phyloP scores from a whole-genome alignment of 2,797 vertebrate genomes.

The Staurois parvus region DNA sequence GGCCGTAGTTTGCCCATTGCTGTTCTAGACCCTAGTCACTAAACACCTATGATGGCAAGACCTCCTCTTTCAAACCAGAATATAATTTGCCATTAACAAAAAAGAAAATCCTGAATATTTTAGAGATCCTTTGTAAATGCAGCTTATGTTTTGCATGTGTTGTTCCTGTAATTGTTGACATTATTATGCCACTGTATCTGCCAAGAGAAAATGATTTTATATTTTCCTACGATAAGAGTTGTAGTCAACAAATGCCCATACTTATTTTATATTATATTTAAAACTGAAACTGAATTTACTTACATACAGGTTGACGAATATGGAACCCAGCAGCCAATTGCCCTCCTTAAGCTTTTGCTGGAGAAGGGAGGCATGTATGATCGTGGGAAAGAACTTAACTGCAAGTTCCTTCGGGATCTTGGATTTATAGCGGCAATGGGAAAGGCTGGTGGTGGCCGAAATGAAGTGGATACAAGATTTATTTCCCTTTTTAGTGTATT shows the following conservation, averaged over 20 bases:
- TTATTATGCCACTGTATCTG: not conserved
- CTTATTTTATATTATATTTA: no score
- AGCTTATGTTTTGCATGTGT: not conserved
- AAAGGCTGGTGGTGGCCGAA: slow-evolving; percentile 93
- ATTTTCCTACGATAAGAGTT: no score
- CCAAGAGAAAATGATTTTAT: no score
- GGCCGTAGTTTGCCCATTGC: no score
- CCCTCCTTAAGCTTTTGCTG: slow-evolving; percentile 90
- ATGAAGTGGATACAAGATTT: slow-evolving; percentile 92
- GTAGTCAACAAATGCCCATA: no score
- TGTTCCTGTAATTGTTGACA: not conserved
- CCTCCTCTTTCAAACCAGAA: no score
- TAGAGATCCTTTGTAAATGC: not conserved
- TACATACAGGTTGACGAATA: slow-evolving; percentile 88
- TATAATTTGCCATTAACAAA: not conserved
- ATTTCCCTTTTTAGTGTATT: slow-evolving; percentile 93
- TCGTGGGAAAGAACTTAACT: slow-evolving; percentile 91
- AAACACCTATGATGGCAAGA: no score
- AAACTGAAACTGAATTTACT: not conserved
- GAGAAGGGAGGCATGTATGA: slow-evolving; percentile 91
- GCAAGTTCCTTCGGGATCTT: slow-evolving; percentile 90
- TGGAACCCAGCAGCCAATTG: slow-evolving; percentile 96
- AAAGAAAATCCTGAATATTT: not conserved
- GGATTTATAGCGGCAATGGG: slow-evolving; percentile 95
- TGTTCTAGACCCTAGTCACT: no score